Percentiles rank a stretch among this genome's conserved stretches.
Evolutionary conservation across 2,797 vertebrate species (phyloP).

Genomic region (Hipposideros larvatus): DNA sequence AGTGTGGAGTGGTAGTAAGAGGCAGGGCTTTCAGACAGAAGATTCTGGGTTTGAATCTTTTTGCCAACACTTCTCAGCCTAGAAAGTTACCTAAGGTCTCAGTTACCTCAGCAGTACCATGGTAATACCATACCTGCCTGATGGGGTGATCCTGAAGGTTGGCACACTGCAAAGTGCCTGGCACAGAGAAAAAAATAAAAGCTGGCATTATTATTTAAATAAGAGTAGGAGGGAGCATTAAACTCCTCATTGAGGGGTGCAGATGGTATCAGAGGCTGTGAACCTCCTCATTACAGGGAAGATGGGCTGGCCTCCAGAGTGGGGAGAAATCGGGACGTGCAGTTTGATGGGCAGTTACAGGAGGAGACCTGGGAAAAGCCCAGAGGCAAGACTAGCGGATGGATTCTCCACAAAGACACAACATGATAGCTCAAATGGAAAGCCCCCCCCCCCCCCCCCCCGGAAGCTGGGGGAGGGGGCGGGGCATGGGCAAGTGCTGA

Average conservation of each 20-base stretch:
- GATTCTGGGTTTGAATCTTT: not conserved
- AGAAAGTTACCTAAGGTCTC: not conserved
- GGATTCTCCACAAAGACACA: not conserved
- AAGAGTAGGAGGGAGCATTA: accelerated
- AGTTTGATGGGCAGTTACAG: not conserved
- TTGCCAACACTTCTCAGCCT: not conserved
- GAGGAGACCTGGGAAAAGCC: not conserved
- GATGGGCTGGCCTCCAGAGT: not conserved
- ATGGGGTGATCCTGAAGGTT: not conserved
- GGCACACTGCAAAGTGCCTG: not conserved
- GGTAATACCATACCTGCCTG: not conserved
- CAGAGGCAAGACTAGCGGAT: not conserved
- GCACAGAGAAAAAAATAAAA: not conserved
- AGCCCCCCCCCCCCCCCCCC: not conserved
- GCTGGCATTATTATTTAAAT: not conserved
- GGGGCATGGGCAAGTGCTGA: not conserved
- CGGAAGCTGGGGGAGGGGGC: not conserved
- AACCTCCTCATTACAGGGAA: not conserved
- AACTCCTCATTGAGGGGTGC: not conserved
- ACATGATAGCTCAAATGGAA: not conserved
- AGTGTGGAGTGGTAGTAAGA: not conserved
- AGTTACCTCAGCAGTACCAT: not conserved
- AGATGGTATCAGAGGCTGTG: not conserved
- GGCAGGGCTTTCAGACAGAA: not conserved
- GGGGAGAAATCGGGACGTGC: not conserved